A percentile compares a stretch with the other conserved stretches of the same genome.
Evolutionary conservation across 2,797 vertebrate genomes (phyloP).

Genomic region (Apodemus agrarius): DNA sequence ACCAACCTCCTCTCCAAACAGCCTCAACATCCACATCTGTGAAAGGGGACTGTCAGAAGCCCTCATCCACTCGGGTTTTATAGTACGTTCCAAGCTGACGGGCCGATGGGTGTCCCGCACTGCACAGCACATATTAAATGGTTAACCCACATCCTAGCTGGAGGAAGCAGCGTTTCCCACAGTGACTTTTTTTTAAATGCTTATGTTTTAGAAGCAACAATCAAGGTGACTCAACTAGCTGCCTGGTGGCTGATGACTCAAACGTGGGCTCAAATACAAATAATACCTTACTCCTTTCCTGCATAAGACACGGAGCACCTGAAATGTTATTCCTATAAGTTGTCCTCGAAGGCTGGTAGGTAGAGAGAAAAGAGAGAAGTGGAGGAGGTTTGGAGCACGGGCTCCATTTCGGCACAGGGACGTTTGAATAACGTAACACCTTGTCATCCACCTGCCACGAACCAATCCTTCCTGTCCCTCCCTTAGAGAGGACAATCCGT

Average conservation of each 20-base stretch:
- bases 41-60: background rate
- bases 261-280: background rate
- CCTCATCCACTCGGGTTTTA: accelerated
- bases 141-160: background rate
- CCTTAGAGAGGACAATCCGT: background rate
- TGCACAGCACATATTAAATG: background rate
- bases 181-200: background rate
- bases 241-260: background rate
- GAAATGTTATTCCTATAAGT: background rate
- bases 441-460: background rate
- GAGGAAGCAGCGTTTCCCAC: background rate
- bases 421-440: background rate
- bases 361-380: background rate
- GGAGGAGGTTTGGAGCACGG: background rate
- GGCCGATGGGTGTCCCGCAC: background rate
- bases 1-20: background rate
- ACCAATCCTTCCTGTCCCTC: background rate
- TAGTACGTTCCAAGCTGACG: background rate
- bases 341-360: background rate
- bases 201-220: slow-evolving; percentile 15
- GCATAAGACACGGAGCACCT: background rate
- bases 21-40: background rate
- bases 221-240: background rate
- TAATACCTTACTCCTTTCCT: background rate
- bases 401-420: background rate